phyloP scores from a whole-genome alignment of 1,140 invertebrate genomes.

The Paracyclopina nana region DNA sequence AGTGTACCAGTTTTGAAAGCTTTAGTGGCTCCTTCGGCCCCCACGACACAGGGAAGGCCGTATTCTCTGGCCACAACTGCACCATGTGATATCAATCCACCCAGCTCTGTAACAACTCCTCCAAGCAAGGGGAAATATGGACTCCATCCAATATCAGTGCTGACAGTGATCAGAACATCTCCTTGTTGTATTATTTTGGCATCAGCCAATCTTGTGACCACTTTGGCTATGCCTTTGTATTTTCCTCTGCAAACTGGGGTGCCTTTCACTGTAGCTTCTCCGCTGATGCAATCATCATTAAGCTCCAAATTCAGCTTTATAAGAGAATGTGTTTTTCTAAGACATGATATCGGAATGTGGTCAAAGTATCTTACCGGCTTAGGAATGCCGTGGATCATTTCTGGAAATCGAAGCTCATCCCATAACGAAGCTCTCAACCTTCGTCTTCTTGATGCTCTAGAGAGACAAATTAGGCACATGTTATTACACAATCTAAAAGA shows the following conservation, averaged over 20 bases:
- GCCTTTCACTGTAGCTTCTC: conserved; percentile 29
- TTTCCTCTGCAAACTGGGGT: conserved; percentile 47
- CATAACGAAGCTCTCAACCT: conserved; percentile 35
- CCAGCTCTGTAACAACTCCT: conserved; percentile 62
- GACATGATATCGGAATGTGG: too few species aligned
- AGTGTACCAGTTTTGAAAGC: conserved; percentile 46
- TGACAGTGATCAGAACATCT: conserved; percentile 53
- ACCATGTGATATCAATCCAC: conserved; percentile 63
- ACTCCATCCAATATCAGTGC: conserved; percentile 66
- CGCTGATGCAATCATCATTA: too few species aligned
- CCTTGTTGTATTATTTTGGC: conserved; percentile 30
- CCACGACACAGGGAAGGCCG: conserved; percentile 59
- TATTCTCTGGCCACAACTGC: conserved; percentile 73
- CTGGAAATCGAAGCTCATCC: conserved; percentile 39
- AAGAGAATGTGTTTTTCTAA: too few species aligned
- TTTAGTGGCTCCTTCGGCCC: conserved; percentile 41
- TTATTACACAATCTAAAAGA: too few species aligned
- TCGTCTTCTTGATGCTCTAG: conserved; percentile 40
- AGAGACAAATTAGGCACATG: conserved; percentile 19
- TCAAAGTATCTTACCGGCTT: conserved; percentile 34
- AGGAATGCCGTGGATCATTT: conserved; percentile 34
- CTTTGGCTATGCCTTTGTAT: conserved; percentile 42
- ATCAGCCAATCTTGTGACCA: conserved; percentile 36
- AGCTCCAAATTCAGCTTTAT: too few species aligned
- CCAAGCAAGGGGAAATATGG: conserved; percentile 60